Conservation (phyloP, 2,888 invertebrate species). For the Dermolepida albohirtum region DNA sequence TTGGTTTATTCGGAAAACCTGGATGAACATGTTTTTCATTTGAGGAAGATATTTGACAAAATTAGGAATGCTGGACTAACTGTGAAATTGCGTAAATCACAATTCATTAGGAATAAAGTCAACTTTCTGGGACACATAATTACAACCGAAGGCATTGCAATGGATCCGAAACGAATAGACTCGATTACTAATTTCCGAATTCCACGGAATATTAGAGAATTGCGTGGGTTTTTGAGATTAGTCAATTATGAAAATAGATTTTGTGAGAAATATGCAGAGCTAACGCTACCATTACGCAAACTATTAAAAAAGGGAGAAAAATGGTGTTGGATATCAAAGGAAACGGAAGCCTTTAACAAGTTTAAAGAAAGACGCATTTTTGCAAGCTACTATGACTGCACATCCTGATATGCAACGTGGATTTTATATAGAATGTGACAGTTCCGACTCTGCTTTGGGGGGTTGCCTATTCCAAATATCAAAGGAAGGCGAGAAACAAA, state of each 20-base stretch:
- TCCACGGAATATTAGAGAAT: not conserved
- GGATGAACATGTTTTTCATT: too few species aligned
- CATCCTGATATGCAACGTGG: not conserved
- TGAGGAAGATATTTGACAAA: not conserved
- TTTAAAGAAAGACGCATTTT: too few species aligned
- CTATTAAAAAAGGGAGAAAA: not conserved
- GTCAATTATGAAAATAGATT: not conserved
- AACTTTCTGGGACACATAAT: not conserved
- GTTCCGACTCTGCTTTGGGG: too few species aligned
- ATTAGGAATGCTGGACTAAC: not conserved
- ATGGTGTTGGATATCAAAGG: not conserved
- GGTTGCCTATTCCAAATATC: too few species aligned
- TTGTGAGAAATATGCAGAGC: not conserved
- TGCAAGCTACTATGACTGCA: not conserved
- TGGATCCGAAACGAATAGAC: not conserved
- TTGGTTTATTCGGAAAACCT: too few species aligned
- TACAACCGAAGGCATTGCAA: not conserved
- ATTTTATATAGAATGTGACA: not conserved
- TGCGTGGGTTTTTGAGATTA: not conserved
- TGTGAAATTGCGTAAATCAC: not conserved
- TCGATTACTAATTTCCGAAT: not conserved
- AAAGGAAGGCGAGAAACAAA: too few species aligned
- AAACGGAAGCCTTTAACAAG: too few species aligned
- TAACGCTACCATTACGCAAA: not conserved
- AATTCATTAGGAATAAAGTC: slow-evolving; percentile 1